Evolutionary conservation across 1,140 invertebrate genomes (phyloP).

Genomic region (Leucophenga varia): DNA sequence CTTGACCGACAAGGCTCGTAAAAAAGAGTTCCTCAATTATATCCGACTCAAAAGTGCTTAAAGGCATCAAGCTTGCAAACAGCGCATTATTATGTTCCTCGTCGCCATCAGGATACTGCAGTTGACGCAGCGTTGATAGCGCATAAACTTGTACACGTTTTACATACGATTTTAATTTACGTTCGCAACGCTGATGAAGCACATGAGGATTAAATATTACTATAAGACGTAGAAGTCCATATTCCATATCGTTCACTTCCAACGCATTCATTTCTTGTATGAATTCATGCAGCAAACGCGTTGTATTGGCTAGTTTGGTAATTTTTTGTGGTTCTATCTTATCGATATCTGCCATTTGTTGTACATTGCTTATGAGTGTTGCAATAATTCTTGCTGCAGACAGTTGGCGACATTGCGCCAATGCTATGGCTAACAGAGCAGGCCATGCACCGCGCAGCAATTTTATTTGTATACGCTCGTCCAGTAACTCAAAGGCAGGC

Average conservation of each 20-base stretch:
- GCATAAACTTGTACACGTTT: slow-evolving; percentile 47
- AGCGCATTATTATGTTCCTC: slow-evolving; percentile 42
- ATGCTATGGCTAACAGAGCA: slow-evolving; percentile 87
- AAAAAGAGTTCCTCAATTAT: slow-evolving; percentile 90
- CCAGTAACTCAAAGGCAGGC: slow-evolving; percentile 77
- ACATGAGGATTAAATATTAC: slow-evolving; percentile 66
- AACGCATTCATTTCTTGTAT: slow-evolving; percentile 71
- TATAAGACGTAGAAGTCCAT: slow-evolving; percentile 83
- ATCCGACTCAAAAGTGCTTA: slow-evolving; percentile 75
- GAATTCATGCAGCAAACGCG: slow-evolving; percentile 79
- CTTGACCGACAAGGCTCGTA: slow-evolving; percentile 83
- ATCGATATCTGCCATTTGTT: slow-evolving; percentile 61
- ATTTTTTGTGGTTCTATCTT: slow-evolving; percentile 73
- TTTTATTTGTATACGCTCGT: slow-evolving; percentile 79
- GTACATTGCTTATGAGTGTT: slow-evolving; percentile 72
- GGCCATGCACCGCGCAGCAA: slow-evolving; percentile 88
- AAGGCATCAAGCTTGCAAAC: slow-evolving; percentile 71
- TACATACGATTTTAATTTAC: slow-evolving; percentile 33
- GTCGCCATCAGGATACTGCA: slow-evolving; percentile 15
- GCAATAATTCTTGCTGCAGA: slow-evolving; percentile 80
- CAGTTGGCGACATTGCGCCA: slow-evolving; percentile 84
- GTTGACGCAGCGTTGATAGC: slow-evolving; percentile 28
- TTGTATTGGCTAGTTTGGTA: slow-evolving; percentile 78
- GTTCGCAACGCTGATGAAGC: slow-evolving; percentile 37
- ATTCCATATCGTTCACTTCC: slow-evolving; percentile 78